phyloP scores from a whole-genome alignment of 2,113 vertebrate genomes.

The Melanocharis versteri region DNA sequence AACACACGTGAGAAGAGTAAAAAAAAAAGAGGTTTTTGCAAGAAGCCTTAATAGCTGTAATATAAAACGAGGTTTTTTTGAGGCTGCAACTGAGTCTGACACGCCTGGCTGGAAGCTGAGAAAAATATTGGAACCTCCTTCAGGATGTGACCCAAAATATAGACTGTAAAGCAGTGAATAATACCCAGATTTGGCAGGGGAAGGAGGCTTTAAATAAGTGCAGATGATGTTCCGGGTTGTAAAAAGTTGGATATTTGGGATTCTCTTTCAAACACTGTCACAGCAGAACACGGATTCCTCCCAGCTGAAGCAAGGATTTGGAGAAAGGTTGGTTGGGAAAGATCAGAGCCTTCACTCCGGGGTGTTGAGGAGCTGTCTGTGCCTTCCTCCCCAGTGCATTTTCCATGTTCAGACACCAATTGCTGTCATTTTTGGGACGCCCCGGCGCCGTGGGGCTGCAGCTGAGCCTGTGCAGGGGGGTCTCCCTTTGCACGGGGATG shows the following conservation, averaged over 20 bases:
- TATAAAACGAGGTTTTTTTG: not conserved
- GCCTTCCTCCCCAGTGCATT: accelerated
- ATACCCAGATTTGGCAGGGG: not conserved
- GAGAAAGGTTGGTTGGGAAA: accelerated
- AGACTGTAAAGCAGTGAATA: not conserved
- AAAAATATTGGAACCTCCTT: not conserved
- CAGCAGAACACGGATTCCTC: accelerated
- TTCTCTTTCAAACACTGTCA: accelerated
- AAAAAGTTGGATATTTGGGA: not conserved
- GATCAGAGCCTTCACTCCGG: not conserved
- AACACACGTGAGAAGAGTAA: accelerated
- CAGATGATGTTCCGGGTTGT: not conserved
- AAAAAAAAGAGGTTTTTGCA: not conserved
- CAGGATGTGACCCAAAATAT: not conserved
- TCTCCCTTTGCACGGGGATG: not conserved
- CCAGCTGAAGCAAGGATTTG: not conserved
- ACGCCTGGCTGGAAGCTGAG: not conserved
- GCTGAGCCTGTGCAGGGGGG: not conserved
- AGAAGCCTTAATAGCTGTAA: not conserved
- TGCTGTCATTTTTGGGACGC: accelerated
- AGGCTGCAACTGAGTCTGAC: not conserved
- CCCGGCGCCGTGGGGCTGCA: accelerated
- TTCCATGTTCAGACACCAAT: not conserved
- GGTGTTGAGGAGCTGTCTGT: not conserved
- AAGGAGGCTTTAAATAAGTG: not conserved